Percentiles rank a stretch among this genome's conserved stretches.
These are phyloP conservation scores for Mastacembelus armatus DNA, from an alignment of 2,797 vertebrate genomes.

Conservation along the genomic window DNA sequence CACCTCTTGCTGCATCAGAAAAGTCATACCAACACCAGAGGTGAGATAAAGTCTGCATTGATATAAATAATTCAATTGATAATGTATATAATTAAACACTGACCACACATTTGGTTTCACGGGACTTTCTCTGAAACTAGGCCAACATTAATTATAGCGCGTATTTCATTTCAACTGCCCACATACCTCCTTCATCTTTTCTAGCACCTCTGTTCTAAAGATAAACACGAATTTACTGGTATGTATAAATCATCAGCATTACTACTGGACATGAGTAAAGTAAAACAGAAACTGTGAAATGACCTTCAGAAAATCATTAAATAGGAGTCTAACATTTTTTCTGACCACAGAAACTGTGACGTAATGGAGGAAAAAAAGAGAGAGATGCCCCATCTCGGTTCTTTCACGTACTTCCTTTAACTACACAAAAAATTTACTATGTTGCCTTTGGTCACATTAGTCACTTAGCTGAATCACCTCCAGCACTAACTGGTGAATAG, in stretches of 20 bases:
- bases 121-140: no score
- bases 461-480: neutral
- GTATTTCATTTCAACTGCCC: no score
- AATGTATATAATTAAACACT: no score
- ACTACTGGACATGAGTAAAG: neutral
- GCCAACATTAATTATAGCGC: no score
- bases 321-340: neutral
- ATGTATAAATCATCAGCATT: neutral
- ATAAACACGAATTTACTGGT: neutral
- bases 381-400: neutral
- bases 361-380: neutral
- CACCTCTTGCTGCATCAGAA: no score
- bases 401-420: neutral
- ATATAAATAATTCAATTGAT: no score
- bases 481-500: neutral
- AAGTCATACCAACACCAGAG: no score
- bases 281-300: constrained; percentile 3
- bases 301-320: neutral
- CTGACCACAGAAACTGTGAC: neutral
- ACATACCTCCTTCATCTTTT: fast-evolving
- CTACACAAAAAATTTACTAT: fast-evolving
- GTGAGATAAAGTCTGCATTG: no score
- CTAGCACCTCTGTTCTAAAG: neutral
- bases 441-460: neutral
- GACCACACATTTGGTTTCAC: no score